Evolutionary conservation across 2,797 vertebrate genomes (phyloP), one percentile per base, ranked within the genome.

Genomic region (Typhlichthys subterraneus): DNA sequence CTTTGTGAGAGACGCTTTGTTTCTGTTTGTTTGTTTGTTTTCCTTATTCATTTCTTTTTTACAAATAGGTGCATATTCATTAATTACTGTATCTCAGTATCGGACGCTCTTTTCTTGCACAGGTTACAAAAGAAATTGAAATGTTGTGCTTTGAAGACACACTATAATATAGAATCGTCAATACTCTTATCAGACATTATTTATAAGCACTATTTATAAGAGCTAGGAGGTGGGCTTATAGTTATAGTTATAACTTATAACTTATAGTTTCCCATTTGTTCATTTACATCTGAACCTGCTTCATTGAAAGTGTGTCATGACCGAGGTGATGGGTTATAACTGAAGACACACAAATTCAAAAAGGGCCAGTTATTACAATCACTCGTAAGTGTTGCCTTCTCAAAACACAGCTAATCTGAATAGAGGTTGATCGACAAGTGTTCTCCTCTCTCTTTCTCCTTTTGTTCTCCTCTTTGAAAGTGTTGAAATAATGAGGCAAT

Each of bases 351-450:
- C 53, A 65, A 63, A 66, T 64, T 75, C 63, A 70, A 63, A 74
- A 79, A 77, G 70, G 61, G 72, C 70, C 73, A 70, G 74, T 86
- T 76, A 88, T 90, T 88, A 82, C 77, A 87, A 81, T 86, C 83
- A 2, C 12, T 12, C 12, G 7, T 12, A 3, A n/a, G 47, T 8
- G 45, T 70, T 64, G 1, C 49, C 53, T 56, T 52, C 54, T 15
- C 45, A 55, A 1, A 17, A 8, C 11, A 12, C 11, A 12, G 5
- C 2, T 15, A n/a, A 7, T 60, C 38, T 12, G 69, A 47, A 47
- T 52, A 54, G 15, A 52, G 13, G 75, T 65, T 64, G 49, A 48
- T 59, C 1, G 0, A 56, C 60, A 57, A 49, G 59, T n/a, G 12
- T 47, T 75, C 14, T 0, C 46, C 46, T 45, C 48, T 33, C 13